Evolutionary conservation across 1,140 invertebrate genomes (phyloP), one percentile per base, ranked within the genome.

Genomic region (Polyergus mexicanus): DNA sequence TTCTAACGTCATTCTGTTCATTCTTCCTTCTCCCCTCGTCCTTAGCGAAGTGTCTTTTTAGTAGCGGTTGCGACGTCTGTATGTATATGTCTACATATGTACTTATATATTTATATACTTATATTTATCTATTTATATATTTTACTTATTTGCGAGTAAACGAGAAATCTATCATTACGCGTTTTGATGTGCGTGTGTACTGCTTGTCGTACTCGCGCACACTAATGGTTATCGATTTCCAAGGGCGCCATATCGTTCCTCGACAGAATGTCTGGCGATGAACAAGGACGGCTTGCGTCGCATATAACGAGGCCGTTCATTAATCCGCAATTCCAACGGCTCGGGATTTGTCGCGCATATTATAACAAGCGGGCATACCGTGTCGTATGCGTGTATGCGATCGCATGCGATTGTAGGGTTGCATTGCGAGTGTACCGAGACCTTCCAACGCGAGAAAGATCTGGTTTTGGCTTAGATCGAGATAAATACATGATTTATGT

Each of bases 321-420:
- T 90, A 90, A 90, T 89, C 88, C 85, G 58, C 47, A 77, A 90
- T 90, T 77, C 68, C 58, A 77, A 22, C 65, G 74, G 19, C 85
- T n/a, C 56, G 62, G 81, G 80, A 89, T 89, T 90, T 87, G 83
- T 87, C 89, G 75, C 63, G 88, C 65, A 75, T 62, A 85, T 90
- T 87, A 85, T 65, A 89, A 74, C 78, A 72, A 81, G 66, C 78
- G 51, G 25, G 22, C 32, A 35, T 56, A 8, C 19, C 32, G 41
- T 62, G 68, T 62, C 25, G 13, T 56, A 19, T 11, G 25, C 25
- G 44, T 13, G 19, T 35, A 25, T 44, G 32, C 32, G n/a, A 38
- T 5, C 38, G 63, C 32, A 3, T 8, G 16, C 25, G 35, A 77
- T 72, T 10, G 32, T 16, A 25, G 51, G 28, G 22, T 58, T 51